phyloP scores from a whole-genome alignment of 2,797 vertebrate genomes.

The Halcyon leucocephala region DNA sequence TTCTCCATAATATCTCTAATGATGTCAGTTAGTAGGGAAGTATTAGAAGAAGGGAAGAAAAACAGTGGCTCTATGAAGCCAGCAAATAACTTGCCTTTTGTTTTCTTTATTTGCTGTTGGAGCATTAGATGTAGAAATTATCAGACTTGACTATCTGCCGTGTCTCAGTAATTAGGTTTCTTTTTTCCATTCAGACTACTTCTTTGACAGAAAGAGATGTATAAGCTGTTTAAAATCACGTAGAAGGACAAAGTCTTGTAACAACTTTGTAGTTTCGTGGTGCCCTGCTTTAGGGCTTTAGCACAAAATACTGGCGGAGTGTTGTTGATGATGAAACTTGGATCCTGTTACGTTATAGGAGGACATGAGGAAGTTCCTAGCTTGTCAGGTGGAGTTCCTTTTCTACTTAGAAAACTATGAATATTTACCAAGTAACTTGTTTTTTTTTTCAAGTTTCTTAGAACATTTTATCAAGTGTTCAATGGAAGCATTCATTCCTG shows the following conservation, averaged over 20 bases:
- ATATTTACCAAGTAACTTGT: background rate
- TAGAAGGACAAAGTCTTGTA: background rate
- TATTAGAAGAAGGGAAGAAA: background rate
- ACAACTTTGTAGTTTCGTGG: background rate
- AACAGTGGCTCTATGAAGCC: background rate
- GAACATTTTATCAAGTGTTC: background rate
- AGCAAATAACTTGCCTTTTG: background rate
- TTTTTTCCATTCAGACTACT: background rate
- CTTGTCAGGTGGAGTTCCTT: background rate
- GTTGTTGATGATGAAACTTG: background rate
- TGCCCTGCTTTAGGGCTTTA: background rate
- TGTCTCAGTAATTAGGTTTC: background rate
- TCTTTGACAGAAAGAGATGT: background rate
- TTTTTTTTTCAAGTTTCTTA: background rate
- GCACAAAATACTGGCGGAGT: background rate
- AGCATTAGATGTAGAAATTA: background rate
- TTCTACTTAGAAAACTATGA: background rate
- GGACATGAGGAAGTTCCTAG: background rate
- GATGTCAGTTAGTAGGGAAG: background rate
- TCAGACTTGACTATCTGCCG: rapidly evolving
- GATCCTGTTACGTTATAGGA: background rate
- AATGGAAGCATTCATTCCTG: background rate
- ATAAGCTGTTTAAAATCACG: background rate
- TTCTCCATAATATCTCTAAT: background rate
- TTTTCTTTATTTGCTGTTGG: background rate